phyloP scores from a whole-genome alignment of 2,888 invertebrate species.

The Lithophane ornitopus region DNA sequence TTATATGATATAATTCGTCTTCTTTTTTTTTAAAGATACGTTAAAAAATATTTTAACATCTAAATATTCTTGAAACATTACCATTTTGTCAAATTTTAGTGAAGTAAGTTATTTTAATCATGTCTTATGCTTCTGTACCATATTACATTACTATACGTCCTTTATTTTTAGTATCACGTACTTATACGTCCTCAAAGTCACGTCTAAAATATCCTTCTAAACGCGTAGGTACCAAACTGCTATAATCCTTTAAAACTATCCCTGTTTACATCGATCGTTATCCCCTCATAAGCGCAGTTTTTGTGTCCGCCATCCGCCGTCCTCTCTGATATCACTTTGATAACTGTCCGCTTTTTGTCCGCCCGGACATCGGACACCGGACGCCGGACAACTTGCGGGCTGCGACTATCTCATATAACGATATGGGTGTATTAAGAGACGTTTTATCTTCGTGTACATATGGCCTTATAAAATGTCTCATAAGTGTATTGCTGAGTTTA shows the following conservation, averaged over 20 bases:
- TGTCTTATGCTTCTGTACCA: no score
- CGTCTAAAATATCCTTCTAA: neutral
- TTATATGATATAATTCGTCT: no score
- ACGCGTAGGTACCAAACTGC: neutral
- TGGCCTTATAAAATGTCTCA: conserved; percentile 31
- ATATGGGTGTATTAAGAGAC: conserved; percentile 63
- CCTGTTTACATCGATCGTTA: conserved; percentile 56
- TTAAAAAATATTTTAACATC: no score
- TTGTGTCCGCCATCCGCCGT: conserved; percentile 40
- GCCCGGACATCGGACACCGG: conserved; percentile 35
- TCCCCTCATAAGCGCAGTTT: conserved; percentile 54
- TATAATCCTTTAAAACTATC: conserved; percentile 38
- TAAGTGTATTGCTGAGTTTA: conserved; percentile 23
- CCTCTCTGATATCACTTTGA: conserved; percentile 71
- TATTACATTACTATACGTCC: neutral
- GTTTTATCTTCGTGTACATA: conserved; percentile 47
- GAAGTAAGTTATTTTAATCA: neutral
- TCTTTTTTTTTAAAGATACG: no score
- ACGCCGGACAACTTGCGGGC: conserved; percentile 56
- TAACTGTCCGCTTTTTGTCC: conserved; percentile 70
- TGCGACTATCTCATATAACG: conserved; percentile 47
- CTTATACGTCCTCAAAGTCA: neutral
- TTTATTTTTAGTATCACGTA: neutral
- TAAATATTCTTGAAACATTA: no score
- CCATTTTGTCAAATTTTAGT: neutral